phyloP scores from a whole-genome alignment of 2,797 vertebrate genomes.

The Semaprochilodus insignis region DNA sequence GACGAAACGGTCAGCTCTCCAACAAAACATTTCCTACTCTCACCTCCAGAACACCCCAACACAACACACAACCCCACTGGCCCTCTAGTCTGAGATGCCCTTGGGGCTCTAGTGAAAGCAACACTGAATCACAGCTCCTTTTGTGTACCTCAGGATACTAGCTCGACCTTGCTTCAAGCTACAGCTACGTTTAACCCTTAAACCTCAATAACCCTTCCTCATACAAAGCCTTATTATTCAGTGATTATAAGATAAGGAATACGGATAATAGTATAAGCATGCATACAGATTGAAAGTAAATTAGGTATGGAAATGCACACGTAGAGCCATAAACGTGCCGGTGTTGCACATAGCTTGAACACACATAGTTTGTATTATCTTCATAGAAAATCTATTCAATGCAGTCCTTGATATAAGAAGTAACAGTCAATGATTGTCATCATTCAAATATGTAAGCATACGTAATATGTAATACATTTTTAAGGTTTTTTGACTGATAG shows the following conservation, averaged over 20 bases:
- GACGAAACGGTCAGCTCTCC: slow-evolving; percentile 8
- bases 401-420: too few relatives aligned
- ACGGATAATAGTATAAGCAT: not conserved
- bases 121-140: not conserved
- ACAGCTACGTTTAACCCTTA: not conserved
- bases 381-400: too few relatives aligned
- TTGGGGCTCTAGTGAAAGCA: not conserved
- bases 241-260: too few relatives aligned
- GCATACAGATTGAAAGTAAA: not conserved
- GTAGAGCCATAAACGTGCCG: too few relatives aligned
- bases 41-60: not conserved
- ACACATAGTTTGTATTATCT: too few relatives aligned
- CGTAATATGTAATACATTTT: too few relatives aligned
- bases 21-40: slow-evolving; percentile 21
- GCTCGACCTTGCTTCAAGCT: not conserved
- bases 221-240: not conserved
- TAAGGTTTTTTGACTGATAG: too few relatives aligned
- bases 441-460: too few relatives aligned
- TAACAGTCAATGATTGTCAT: too few relatives aligned
- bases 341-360: too few relatives aligned
- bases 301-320: too few relatives aligned
- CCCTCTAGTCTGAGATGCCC: not conserved
- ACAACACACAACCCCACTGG: slow-evolving; percentile 15
- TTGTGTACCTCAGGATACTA: not conserved
- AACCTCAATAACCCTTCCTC: not conserved